These are phyloP conservation scores for Geotrupes spiniger DNA, from an alignment of 2,888 invertebrate genomes.

Conservation along the genomic window DNA sequence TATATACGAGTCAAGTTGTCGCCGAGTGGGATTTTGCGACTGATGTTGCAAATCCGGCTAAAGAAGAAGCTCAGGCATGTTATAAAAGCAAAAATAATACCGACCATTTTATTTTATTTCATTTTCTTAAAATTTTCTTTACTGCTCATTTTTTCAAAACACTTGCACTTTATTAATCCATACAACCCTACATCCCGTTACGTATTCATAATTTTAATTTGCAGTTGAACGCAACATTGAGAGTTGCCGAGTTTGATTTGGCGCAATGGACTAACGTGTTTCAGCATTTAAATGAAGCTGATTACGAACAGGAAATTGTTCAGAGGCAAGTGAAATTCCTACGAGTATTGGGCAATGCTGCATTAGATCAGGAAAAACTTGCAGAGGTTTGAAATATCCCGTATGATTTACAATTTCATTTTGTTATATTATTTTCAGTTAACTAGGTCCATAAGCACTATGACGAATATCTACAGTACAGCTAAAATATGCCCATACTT, in stretches of 20 bases:
- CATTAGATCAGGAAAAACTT: constrained; percentile 45
- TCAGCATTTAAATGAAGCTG: constrained; percentile 38
- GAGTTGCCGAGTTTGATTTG: constrained; percentile 43
- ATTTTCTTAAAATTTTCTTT: too few relatives aligned
- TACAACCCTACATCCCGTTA: background rate
- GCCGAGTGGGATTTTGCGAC: constrained; percentile 30
- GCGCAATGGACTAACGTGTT: constrained; percentile 47
- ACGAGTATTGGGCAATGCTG: constrained; percentile 51
- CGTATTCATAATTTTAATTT: constrained; percentile 4
- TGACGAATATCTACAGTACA: constrained; percentile 46
- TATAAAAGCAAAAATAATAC: too few relatives aligned
- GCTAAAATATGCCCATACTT: constrained; percentile 49
- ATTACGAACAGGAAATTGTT: constrained; percentile 45
- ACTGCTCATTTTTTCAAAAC: too few relatives aligned
- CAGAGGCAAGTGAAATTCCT: constrained; percentile 50
- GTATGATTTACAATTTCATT: background rate
- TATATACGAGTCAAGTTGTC: constrained; percentile 10
- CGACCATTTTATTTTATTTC: too few relatives aligned
- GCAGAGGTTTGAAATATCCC: constrained; percentile 37
- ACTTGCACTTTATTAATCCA: too few relatives aligned
- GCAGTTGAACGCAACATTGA: constrained; percentile 33
- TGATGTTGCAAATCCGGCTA: constrained; percentile 38
- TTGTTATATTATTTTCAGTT: constrained; percentile 31
- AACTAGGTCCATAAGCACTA: constrained; percentile 29
- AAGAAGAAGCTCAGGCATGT: constrained; percentile 33